Evolutionary conservation across 2,888 invertebrate species (phyloP).

Genomic region (Synanthedon andrenaeformis): DNA sequence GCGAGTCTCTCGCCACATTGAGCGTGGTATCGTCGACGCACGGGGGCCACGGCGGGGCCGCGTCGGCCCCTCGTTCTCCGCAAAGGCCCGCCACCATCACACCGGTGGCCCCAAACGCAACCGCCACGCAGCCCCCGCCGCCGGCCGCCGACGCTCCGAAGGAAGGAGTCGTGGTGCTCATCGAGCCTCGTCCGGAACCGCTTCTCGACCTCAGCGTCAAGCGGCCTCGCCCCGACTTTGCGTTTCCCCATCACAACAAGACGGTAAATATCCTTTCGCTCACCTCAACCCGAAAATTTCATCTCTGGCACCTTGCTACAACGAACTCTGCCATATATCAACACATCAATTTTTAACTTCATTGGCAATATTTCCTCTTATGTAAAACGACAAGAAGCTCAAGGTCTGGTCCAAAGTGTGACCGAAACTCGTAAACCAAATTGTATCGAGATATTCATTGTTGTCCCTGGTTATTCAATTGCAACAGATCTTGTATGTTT

Average conservation of each 20-base stretch:
- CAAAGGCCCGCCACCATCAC: constrained; percentile 77
- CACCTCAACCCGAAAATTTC: no score
- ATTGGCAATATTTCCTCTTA: no score
- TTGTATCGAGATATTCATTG: no score
- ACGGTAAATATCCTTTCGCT: constrained; percentile 20
- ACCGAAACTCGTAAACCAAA: no score
- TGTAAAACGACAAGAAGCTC: no score
- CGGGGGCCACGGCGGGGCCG: constrained; percentile 11
- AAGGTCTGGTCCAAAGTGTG: no score
- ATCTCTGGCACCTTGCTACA: no score
- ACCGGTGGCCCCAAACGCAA: constrained; percentile 43
- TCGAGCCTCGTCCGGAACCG: constrained; percentile 70
- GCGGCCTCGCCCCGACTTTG: constrained; percentile 68
- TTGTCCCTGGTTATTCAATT: no score
- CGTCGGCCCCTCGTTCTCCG: constrained; percentile 43
- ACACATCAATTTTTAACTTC: no score
- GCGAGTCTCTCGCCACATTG: constrained; percentile 74
- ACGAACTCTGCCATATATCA: background rate
- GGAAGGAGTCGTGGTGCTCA: constrained; percentile 75
- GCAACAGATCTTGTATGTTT: no score
- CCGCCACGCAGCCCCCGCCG: constrained; percentile 12
- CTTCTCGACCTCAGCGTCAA: constrained; percentile 82
- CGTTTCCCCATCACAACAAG: constrained; percentile 32
- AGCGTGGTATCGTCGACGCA: constrained; percentile 73
- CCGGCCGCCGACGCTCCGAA: constrained; percentile 64